Conservation (phyloP, 1,140 invertebrate genomes). For the Bactericera cockerelli region DNA sequence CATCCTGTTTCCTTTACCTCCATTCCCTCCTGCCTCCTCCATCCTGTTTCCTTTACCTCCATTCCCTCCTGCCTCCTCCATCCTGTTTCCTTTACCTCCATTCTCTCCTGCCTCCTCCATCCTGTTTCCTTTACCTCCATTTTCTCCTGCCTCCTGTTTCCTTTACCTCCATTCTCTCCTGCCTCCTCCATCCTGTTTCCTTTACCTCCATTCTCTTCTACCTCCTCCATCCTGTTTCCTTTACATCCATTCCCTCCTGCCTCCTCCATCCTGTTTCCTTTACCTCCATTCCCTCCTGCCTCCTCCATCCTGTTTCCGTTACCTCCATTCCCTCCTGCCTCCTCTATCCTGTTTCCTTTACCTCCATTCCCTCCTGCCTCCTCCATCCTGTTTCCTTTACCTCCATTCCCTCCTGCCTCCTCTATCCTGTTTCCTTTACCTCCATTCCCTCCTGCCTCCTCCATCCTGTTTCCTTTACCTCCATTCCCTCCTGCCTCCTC, state of each 20-base stretch:
- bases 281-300: background rate
- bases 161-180: background rate
- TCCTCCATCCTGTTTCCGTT: background rate
- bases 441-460: no score
- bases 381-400: background rate
- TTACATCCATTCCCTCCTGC: background rate
- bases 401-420: no score
- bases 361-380: background rate
- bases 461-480: background rate
- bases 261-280: background rate
- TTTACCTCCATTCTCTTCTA: background rate
- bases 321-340: background rate
- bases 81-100: background rate
- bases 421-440: no score
- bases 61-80: background rate
- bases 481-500: background rate
- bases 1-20: background rate
- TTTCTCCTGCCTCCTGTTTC: background rate
- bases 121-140: background rate
- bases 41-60: background rate
- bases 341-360: background rate
- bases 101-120: background rate
- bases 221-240: background rate
- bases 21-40: background rate
- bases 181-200: background rate